Conservation (phyloP, 2,888 invertebrate genomes). For the Temnothorax unifasciatus region DNA sequence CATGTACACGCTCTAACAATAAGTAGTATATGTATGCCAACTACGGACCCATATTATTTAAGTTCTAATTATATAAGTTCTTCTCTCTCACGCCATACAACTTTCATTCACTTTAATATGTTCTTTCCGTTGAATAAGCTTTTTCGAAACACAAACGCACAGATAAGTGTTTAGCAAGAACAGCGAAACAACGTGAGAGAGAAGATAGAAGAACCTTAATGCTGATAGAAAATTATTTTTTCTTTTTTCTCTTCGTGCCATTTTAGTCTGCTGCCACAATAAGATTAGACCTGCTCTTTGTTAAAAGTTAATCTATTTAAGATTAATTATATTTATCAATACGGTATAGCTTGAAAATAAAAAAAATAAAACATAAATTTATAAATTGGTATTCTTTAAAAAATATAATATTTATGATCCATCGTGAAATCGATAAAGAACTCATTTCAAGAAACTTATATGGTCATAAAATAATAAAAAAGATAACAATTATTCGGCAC, state of each 20-base stretch:
- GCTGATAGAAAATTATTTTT: constrained; percentile 51
- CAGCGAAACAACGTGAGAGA: constrained; percentile 6
- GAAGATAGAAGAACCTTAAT: constrained; percentile 62
- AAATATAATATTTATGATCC: neutral
- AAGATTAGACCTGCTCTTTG: constrained; percentile 52
- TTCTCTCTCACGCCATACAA: constrained; percentile 55
- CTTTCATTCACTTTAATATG: constrained; percentile 49
- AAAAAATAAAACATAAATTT: constrained; percentile 21
- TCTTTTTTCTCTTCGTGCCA: constrained; percentile 73
- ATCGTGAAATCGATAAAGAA: neutral
- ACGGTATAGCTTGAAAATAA: neutral
- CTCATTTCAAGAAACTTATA: neutral
- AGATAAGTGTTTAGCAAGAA: constrained; percentile 50
- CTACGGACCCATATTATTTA: constrained; percentile 61
- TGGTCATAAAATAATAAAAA: constrained; percentile 7
- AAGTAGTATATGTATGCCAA: constrained; percentile 66
- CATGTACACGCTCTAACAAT: constrained; percentile 69
- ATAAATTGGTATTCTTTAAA: constrained; percentile 2
- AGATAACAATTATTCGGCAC: constrained; percentile 19
- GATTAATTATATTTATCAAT: constrained; percentile 20
- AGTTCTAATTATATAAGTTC: constrained; percentile 50
- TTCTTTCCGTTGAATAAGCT: constrained; percentile 51
- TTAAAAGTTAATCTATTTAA: constrained; percentile 1
- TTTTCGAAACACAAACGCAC: constrained; percentile 56
- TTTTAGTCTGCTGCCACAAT: constrained; percentile 83